Evolutionary conservation across 2,888 invertebrate genomes (phyloP), one percentile per base, ranked within the genome.

Genomic region (Noctua comes): DNA sequence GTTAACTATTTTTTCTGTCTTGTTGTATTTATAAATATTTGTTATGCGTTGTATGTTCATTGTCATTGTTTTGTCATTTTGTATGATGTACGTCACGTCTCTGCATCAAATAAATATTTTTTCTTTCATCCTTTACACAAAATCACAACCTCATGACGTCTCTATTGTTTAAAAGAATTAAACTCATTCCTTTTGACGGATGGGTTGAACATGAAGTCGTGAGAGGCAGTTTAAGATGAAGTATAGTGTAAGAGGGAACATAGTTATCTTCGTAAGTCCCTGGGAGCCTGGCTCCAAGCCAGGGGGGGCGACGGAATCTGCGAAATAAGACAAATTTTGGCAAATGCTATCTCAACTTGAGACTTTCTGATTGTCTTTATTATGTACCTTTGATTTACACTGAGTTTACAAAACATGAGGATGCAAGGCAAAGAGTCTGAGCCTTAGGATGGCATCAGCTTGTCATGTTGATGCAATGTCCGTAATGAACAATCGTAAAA

Each of bases 281-380:
- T 78, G 82, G 69, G 70, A 79, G 77, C 24, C 89, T 90, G 91
- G 91, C 87, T 77, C 43, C 62, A 43, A 76, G 91, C 91, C 90
- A 90, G 80, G 79, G 80, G 79, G 73, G 76, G 76, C 82, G 82
- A 82, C 80, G 75, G 83, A 77, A 84, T 83, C 80, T 81, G 81
- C 78, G 80, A 87, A 83, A 86, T 82, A 87, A 87, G 88, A 90
- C 90, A 90, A 90, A 90, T 89, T 90, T 86, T 84, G 87, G 80
- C 85, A 86, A 86, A 83, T 86, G 77, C 83, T 86, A 84, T 87
- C 82, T 80, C 81, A 86, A 86, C 77, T 86, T 77, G 70, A 81
- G 81, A 77, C 69, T 77, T 88, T 88, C 73, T 75, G 80, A 80
- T 79, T 76, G 76, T 79, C 51, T 70, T 73, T 81, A 83, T 83